phyloP scores from a whole-genome alignment of 2,113 vertebrate genomes.

The Xenopus laevis region DNA sequence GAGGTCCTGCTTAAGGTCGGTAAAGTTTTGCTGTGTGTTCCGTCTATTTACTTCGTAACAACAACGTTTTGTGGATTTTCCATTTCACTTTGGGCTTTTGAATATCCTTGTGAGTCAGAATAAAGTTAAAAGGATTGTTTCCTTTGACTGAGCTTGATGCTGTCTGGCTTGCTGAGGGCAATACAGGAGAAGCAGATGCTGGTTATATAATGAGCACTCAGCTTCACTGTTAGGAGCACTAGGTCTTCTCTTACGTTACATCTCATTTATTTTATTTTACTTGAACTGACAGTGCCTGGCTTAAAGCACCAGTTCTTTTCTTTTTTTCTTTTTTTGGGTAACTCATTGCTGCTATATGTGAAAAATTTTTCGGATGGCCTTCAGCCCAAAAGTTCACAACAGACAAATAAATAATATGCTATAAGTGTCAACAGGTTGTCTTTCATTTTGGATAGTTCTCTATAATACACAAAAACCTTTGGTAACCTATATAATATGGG shows the following conservation, averaged over 20 bases:
- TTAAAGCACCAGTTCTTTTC: not conserved
- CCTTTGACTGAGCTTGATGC: slow-evolving; percentile 42
- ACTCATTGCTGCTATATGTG: not conserved
- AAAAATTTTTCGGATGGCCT: no score
- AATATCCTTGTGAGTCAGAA: slow-evolving; percentile 27
- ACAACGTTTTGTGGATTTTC: not conserved
- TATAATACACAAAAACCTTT: no score
- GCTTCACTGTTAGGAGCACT: not conserved
- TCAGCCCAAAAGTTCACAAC: no score
- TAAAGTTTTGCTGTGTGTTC: not conserved
- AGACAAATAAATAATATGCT: no score
- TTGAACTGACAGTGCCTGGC: not conserved
- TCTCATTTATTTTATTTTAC: slow-evolving; percentile 7
- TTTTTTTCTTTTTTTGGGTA: not conserved
- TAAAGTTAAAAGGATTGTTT: slow-evolving; percentile 35
- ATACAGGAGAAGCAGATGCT: slow-evolving; percentile 41
- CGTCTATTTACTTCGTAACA: not conserved
- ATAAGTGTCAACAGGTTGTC: no score
- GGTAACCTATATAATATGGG: no score
- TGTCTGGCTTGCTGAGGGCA: slow-evolving; percentile 38
- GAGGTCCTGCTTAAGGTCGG: not conserved
- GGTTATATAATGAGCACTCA: slow-evolving; percentile 39
- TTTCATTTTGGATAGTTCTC: no score
- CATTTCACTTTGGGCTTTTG: slow-evolving; percentile 25
- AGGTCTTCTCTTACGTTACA: not conserved